phyloP scores from a whole-genome alignment of 2,888 invertebrate species.

The Resseliella maxima region DNA sequence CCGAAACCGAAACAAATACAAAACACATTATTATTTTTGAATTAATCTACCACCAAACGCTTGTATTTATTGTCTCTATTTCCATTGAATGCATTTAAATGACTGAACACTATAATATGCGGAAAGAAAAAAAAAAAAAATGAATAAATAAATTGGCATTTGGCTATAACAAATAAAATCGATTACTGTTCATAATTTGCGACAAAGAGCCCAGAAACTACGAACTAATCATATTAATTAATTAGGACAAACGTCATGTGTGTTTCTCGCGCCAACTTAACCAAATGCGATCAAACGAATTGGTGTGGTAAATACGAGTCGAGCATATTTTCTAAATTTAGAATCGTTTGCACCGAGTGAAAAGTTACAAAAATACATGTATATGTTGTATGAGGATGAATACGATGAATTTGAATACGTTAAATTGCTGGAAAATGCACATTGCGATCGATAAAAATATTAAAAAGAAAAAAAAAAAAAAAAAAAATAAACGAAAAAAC shows the following conservation, averaged over 20 bases:
- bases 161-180: background rate
- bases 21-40: background rate
- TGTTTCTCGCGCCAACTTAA: background rate
- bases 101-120: background rate
- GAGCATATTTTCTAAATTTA: slow-evolving; percentile 49
- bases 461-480: background rate
- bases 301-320: background rate
- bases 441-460: background rate
- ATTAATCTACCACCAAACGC: background rate
- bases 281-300: background rate
- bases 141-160: background rate
- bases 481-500: background rate
- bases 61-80: background rate
- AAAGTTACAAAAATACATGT: background rate
- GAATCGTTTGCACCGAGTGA: background rate
- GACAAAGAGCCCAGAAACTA: background rate
- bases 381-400: no score
- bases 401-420: no score
- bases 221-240: slow-evolving; percentile 5
- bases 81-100: background rate
- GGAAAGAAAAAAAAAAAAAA: no score
- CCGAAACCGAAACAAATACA: slow-evolving; percentile 66
- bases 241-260: slow-evolving; percentile 27
- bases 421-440: background rate
- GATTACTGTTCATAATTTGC: background rate